Base-by-base conservation (phyloP, 2,113 vertebrate species). In the Dolichallabes microphthalmus region DNA sequence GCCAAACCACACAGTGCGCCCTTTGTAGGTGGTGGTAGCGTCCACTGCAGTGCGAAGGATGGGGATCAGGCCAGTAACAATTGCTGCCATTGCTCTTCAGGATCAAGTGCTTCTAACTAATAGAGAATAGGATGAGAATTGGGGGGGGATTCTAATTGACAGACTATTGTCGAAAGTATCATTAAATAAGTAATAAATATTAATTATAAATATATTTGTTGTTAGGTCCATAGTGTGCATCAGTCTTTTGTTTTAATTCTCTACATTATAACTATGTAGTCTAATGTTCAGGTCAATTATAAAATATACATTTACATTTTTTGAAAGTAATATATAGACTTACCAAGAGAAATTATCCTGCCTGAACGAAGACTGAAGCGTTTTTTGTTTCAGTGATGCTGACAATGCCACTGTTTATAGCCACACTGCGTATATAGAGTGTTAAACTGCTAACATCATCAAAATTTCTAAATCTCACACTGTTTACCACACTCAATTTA, bases 21-120 rank as follows among this genome's bases (percentile, higher is more conserved):
- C 82, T 13, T 83, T 85, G 69, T 93, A 92, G 75, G 86, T 86
- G 86, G 86, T 52, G 6, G 71, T 82, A 88, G 91, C 73, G 13
- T 92, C 88, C 52, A 82, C 85, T 0, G 83, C 88, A 0, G 89
- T 91, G 25, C 85, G 84, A 60, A 91, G 25, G 27, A 91, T 73
- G 20, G 89, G 91, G 77, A 91, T 91, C 77, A 92, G 88, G 12
- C 91, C 89, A 0, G 90, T 93, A 86, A 93, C 90, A 69, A 92
- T 30, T 13, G 91, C 90, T 52, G 90, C 93, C 93, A 93, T 93
- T 3, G 2, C 79, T 64, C 45, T 85, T 50, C 61, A 45, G 19
- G n/a, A 9, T 45, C 60, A 53, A 13, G 32, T 8, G 57, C 22
- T 71, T 32, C 58, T 82, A 53, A 69, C 57, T 74, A 57, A 57